Base-by-base conservation (phyloP, 2,888 invertebrate genomes). In the Ophion slaviceki region DNA sequence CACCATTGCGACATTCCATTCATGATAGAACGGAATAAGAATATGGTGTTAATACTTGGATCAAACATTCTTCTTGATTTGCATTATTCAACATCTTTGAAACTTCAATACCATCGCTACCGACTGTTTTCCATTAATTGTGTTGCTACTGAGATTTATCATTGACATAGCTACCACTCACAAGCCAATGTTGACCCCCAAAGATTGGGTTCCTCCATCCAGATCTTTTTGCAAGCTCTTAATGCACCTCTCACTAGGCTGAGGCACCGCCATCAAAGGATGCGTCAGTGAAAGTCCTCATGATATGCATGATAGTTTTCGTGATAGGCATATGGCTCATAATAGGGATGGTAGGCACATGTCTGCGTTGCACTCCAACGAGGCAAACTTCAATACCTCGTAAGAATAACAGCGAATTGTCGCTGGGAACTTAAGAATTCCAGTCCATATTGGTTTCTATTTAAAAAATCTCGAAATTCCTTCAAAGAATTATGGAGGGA, bases 401-500 rank as follows among this genome's bases (percentile, higher is more conserved):
- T 47, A 14, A 53, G 14, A 53, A 53, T 17, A 17, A 14, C 53
- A 53, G 14, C 17, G 14, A 53, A 17, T 17, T 53, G 17, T 53
- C 2, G 53, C 53, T 53, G 53, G 53, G 14, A 53, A 59, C 59
- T 64, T 64, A 10, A 59, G 10, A 53, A 66, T 28, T 20, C 66
- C 17, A 61, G 47, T 24, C 28, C 76, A 14, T 59, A 45, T 67
- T 76, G 11, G n/a, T 11, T 14, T 3, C 66, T 32, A 17, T 20
- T 2, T 36, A 74, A 45, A 14, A 59, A 67, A 47, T 40, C 40
- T 45, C 28, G 40, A 40, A 71, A 40, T 20, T 62, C 62, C 67
- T 57, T 71, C 62, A 20, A 32, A 28, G 11, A 77, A 74, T 80
- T 45, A 20, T 32, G 72, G 14, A 57, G 47, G 20, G 57, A 68